Base-by-base conservation (phyloP, 2,113 vertebrate genomes). In the Peucedramus taeniatus region DNA sequence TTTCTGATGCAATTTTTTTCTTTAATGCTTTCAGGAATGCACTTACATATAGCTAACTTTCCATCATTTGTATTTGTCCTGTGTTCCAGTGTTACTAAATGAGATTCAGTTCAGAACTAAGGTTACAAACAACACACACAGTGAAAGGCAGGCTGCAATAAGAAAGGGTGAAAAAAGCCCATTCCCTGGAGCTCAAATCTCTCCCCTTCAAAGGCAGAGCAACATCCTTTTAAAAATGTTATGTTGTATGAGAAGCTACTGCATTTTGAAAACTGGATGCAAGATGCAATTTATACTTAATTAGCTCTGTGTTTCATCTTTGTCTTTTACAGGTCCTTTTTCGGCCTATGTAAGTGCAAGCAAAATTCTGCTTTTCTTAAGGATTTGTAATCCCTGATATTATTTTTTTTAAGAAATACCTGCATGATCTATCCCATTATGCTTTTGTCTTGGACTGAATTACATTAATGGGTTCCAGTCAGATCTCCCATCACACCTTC, bases 71-170 rank as follows among this genome's bases (percentile, higher is more conserved):
- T 90, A 78, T 93, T 83, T 87, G 65, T 66, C 63, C 53, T 57
- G 45, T 95, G 77, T 83, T 85, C 53, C 79, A 86, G n/a, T 21
- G 21, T 37, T 68, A 75, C 42, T 60, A 88, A 93, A 94, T 80
- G 75, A 94, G 69, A 93, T 95, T 90, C 94, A 84, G 59, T 42
- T 87, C 56, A 90, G 56, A 95, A 51, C 39, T 77, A 26, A 95
- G 64, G 82, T 90, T 93, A 72, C 65, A 89, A 95, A 87, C 33
- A 81, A 83, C 64, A 78, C 13, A 91, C 40, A 74, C 7, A 47
- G 42, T 49, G 44, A 61, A 94, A 94, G 37, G 28, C 51, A 83
- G 45, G n/a, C 31, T 82, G 63, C 66, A 90, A 61, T 35, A 81
- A 84, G 14, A 54, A 81, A 78, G 40, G 11, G 5, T n/a, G 13